Conservation (phyloP, 2,888 invertebrate genomes). For the Gari tellinella region DNA sequence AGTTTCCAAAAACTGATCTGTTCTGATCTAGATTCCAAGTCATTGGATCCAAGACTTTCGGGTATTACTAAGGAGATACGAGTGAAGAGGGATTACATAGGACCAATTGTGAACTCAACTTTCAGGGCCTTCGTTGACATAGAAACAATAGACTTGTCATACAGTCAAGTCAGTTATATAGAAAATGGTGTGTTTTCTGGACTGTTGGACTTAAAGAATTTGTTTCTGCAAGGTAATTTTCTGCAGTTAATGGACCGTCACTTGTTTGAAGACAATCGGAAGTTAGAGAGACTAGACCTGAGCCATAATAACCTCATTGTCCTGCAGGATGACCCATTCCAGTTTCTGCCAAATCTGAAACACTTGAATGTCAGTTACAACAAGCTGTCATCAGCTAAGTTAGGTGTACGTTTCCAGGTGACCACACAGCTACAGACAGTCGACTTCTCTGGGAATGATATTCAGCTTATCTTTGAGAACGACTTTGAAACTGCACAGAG, state of each 20-base stretch:
- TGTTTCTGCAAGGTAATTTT: conserved; percentile 64
- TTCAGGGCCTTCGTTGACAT: conserved; percentile 55
- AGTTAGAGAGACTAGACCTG: conserved; percentile 71
- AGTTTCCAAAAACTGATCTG: conserved; percentile 13
- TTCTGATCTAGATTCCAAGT: conserved; percentile 1
- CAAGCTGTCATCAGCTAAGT: conserved; percentile 58
- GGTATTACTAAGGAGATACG: conserved; percentile 46
- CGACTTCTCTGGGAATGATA: conserved; percentile 73
- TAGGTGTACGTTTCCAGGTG: conserved; percentile 72
- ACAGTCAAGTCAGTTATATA: conserved; percentile 55
- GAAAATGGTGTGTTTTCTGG: conserved; percentile 55
- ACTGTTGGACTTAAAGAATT: conserved; percentile 49
- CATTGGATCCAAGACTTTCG: conserved; percentile 25
- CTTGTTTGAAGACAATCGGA: conserved; percentile 61
- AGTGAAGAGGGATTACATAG: conserved; percentile 58
- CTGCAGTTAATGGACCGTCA: conserved; percentile 63
- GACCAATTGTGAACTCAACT: conserved; percentile 60
- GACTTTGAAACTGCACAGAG: conserved; percentile 65
- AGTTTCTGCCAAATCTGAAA: conserved; percentile 63
- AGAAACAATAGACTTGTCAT: conserved; percentile 55
- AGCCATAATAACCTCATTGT: conserved; percentile 67
- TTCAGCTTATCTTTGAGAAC: conserved; percentile 56
- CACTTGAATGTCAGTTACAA: conserved; percentile 75
- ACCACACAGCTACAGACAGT: conserved; percentile 64
- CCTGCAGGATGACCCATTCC: conserved; percentile 67